These are phyloP conservation scores for Perca fluviatilis DNA, from an alignment of 2,113 vertebrate species.

Conservation along the genomic window DNA sequence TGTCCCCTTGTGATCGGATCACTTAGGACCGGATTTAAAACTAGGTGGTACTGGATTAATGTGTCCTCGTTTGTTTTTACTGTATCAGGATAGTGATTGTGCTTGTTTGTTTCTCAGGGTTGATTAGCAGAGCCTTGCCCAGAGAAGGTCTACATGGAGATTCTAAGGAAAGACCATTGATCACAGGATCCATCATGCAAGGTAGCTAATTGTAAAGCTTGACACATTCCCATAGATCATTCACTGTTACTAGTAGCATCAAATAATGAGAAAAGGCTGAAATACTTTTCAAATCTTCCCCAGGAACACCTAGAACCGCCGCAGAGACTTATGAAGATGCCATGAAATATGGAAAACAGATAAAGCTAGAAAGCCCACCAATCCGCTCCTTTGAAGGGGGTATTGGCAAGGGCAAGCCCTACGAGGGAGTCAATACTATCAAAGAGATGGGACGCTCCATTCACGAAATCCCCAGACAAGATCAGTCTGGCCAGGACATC, in stretches of 20 bases:
- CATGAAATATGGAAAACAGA: slow-evolving; percentile 95
- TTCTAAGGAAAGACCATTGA: slow-evolving; percentile 91
- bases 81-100: neutral
- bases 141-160: slow-evolving; percentile 93
- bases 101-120: slow-evolving; percentile 80
- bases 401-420: slow-evolving; percentile 96
- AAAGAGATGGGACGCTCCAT: slow-evolving; percentile 98
- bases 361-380: slow-evolving; percentile 95
- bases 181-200: slow-evolving; percentile 98
- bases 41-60: too few species aligned
- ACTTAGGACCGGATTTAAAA: too few species aligned
- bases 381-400: slow-evolving; percentile 94
- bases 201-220: slow-evolving; percentile 81
- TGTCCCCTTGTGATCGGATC: too few species aligned
- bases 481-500: slow-evolving; percentile 90
- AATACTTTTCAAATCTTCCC: slow-evolving; percentile 37
- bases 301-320: slow-evolving; percentile 95
- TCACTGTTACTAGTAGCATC: neutral
- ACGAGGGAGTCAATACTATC: slow-evolving; percentile 96
- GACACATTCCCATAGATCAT: neutral
- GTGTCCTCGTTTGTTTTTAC: neutral
- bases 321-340: slow-evolving; percentile 93
- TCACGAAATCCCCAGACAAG: slow-evolving; percentile 97
- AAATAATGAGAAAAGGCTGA: neutral
- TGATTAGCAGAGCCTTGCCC: slow-evolving; percentile 94